Percentiles rank a stretch among this genome's conserved stretches.
phyloP scores from a whole-genome alignment of 2,888 invertebrate genomes.

The Aleiodes leptofemur region DNA sequence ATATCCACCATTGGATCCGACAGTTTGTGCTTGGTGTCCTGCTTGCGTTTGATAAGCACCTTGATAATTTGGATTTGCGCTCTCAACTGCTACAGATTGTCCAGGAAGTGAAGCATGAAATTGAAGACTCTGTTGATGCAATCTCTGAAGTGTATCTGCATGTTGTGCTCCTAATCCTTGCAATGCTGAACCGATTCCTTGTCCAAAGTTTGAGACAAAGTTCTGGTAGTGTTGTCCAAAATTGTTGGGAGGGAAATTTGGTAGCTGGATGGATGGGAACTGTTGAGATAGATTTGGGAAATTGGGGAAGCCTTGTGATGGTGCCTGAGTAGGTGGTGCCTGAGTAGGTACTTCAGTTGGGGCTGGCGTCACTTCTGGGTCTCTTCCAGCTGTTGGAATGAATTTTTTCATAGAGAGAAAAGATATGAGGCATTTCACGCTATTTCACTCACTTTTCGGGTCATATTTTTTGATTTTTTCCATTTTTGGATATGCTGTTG shows the following conservation, averaged over 20 bases:
- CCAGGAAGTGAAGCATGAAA: not conserved
- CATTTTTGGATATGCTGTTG: too few relatives aligned
- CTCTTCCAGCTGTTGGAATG: slow-evolving; percentile 3
- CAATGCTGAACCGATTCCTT: slow-evolving; percentile 24
- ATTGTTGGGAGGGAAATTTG: not conserved
- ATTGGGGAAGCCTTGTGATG: slow-evolving; percentile 19
- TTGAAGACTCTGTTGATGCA: not conserved
- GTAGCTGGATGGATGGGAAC: not conserved
- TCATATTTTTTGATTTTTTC: too few relatives aligned
- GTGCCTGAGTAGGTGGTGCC: not conserved
- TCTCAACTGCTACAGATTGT: slow-evolving; percentile 53
- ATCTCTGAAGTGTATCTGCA: not conserved
- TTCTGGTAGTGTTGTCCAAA: not conserved
- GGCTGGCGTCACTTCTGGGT: slow-evolving; percentile 15
- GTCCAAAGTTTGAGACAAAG: slow-evolving; percentile 23
- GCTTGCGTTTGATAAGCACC: not conserved
- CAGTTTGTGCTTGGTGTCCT: slow-evolving; percentile 3
- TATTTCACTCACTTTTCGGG: too few relatives aligned
- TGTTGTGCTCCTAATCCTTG: not conserved
- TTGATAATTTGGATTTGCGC: slow-evolving; percentile 30
- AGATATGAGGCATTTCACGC: too few relatives aligned
- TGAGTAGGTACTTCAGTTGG: not conserved
- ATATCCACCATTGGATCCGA: slow-evolving; percentile 67
- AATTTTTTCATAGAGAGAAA: not conserved
- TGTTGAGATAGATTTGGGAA: slow-evolving; percentile 8